Conservation (phyloP, 2,113 vertebrate genomes). For the Colaptes auratus region DNA sequence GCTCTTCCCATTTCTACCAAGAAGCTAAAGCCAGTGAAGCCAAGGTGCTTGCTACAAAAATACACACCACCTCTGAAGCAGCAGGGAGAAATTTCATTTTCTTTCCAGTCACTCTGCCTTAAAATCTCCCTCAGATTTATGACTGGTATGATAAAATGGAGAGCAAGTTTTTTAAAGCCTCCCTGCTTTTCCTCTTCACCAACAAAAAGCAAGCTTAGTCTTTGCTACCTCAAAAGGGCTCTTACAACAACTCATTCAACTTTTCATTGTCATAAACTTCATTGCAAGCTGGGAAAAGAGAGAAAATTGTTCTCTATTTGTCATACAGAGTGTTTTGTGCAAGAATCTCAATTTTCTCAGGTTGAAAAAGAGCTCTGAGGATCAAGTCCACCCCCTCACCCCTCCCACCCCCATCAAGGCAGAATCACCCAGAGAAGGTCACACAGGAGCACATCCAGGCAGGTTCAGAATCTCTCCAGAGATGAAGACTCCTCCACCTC, state of each 20-base stretch:
- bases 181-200: not conserved
- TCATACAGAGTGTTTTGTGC: not conserved
- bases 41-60: not conserved
- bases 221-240: not conserved
- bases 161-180: not conserved
- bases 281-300: not conserved
- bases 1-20: not conserved
- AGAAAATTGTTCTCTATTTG: not conserved
- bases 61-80: not conserved
- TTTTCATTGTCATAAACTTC: not conserved
- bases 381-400: too few species aligned
- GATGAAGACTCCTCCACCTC: too few species aligned
- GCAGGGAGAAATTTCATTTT: not conserved
- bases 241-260: rapidly evolving
- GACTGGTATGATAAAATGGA: rapidly evolving
- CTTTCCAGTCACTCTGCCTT: not conserved
- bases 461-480: too few species aligned
- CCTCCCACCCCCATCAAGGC: too few species aligned
- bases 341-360: not conserved
- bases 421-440: too few species aligned
- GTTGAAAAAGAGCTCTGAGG: too few species aligned
- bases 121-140: not conserved
- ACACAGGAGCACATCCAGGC: too few species aligned
- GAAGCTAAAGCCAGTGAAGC: not conserved
- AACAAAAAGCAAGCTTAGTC: rapidly evolving